Evolutionary conservation across 2,797 vertebrate genomes (phyloP).

Genomic region (Gallinago nigripennis): DNA sequence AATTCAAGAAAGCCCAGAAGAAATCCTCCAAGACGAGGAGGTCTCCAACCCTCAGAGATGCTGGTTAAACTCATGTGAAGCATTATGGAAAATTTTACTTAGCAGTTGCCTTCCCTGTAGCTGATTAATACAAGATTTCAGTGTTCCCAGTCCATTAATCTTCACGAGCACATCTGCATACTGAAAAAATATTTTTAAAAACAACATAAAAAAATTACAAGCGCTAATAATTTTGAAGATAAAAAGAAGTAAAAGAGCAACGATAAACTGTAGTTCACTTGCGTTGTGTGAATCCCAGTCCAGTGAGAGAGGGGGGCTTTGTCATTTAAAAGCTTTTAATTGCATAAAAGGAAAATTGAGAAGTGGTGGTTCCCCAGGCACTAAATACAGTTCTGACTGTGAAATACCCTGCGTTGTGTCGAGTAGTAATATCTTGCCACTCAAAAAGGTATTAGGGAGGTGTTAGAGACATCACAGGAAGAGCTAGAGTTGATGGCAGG

Average conservation of each 20-base stretch:
- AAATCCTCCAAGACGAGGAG: not conserved
- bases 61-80: not conserved
- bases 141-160: slow-evolving; percentile 51
- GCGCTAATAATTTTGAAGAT: slow-evolving; percentile 27
- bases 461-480: slow-evolving; percentile 26
- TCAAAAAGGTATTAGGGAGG: slow-evolving; percentile 38
- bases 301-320: not conserved
- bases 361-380: not conserved
- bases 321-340: slow-evolving; percentile 21
- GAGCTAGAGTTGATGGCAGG: not conserved
- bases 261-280: not conserved
- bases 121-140: slow-evolving; percentile 51
- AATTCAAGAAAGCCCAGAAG: not conserved
- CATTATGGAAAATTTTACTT: slow-evolving; percentile 26
- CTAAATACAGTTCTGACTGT: not conserved
- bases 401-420: not conserved
- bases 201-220: slow-evolving; percentile 20
- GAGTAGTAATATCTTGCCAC: slow-evolving; percentile 19
- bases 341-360: not conserved
- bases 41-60: not conserved
- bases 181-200: slow-evolving; percentile 33
- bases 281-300: not conserved
- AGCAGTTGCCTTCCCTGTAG: not conserved
- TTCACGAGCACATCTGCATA: slow-evolving; percentile 37
- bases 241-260: slow-evolving; percentile 30